These are phyloP conservation scores for Ctenicera cuprea DNA, from an alignment of 2,888 invertebrate species.

Conservation along the genomic window DNA sequence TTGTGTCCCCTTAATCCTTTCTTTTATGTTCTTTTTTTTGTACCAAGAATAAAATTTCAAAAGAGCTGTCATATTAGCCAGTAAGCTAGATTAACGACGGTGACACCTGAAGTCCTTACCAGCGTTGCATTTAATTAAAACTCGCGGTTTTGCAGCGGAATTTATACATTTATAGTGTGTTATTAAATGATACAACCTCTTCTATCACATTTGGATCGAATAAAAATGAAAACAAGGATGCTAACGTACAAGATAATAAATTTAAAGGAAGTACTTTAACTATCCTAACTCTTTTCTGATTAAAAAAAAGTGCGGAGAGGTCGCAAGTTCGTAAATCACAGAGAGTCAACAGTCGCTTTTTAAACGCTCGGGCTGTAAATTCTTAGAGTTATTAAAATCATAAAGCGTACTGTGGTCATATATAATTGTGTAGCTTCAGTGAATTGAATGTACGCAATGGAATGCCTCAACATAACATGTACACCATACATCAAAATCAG, in stretches of 20 bases:
- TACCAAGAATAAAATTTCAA: conserved; percentile 29
- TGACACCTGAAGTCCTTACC: conserved; percentile 31
- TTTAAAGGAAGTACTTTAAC: conserved; percentile 8
- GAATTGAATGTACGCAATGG: conserved; percentile 36
- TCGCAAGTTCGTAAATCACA: conserved; percentile 41
- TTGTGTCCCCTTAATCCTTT: conserved; percentile 32
- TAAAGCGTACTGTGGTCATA: conserved; percentile 39
- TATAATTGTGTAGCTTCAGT: conserved; percentile 34
- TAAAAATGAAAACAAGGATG: not conserved
- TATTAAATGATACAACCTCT: not conserved
- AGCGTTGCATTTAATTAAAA: conserved; percentile 31
- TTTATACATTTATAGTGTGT: conserved; percentile 2
- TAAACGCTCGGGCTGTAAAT: conserved; percentile 35
- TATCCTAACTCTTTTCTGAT: conserved; percentile 1
- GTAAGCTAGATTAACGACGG: conserved; percentile 37
- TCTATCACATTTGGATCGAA: conserved; percentile 1
- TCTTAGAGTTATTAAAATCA: conserved; percentile 44
- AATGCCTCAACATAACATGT: conserved; percentile 24
- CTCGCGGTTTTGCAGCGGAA: conserved; percentile 8
- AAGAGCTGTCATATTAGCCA: conserved; percentile 37
- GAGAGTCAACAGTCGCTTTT: conserved; percentile 24
- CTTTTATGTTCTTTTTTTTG: conserved; percentile 22
- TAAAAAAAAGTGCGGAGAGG: conserved; percentile 25
- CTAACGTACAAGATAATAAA: conserved; percentile 4
- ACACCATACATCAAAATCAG: conserved; percentile 19